Conservation (phyloP, 2,797 vertebrate species). For the Enteromius paludinosus region DNA sequence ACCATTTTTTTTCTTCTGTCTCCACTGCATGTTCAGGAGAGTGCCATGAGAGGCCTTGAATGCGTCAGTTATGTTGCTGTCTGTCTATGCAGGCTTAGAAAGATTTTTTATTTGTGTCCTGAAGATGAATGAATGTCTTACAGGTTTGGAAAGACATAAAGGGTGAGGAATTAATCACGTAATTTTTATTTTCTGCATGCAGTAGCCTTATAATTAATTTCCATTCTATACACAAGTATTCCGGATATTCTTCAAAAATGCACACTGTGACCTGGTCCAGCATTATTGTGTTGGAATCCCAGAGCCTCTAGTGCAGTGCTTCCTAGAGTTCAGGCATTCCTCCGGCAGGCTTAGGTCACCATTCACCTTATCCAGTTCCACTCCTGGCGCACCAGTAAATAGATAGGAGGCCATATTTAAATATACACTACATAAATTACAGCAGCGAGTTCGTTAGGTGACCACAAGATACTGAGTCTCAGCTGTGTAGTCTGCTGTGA, state of each 20-base stretch:
- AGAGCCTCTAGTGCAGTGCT: conserved; percentile 48
- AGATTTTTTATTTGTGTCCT: background rate
- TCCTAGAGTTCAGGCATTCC: conserved; percentile 59
- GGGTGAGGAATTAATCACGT: background rate
- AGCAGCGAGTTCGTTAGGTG: background rate
- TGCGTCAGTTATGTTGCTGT: background rate
- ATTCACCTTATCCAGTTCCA: conserved; percentile 74
- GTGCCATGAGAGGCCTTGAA: background rate
- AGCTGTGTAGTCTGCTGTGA: conserved; percentile 4
- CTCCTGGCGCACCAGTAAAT: conserved; percentile 62
- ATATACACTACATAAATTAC: conserved; percentile 55
- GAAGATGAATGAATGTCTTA: background rate
- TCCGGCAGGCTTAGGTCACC: conserved; percentile 51
- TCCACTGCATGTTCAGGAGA: background rate
- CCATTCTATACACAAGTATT: background rate
- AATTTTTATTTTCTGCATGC: background rate
- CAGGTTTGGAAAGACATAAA: background rate
- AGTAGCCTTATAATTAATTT: background rate
- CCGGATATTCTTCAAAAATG: background rate
- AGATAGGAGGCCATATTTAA: conserved; percentile 54
- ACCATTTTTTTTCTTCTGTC: background rate
- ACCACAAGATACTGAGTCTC: conserved; percentile 29
- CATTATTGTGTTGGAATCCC: conserved; percentile 23
- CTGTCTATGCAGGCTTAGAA: background rate
- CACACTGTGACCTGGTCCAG: background rate